Evolutionary conservation across 2,797 vertebrate species (phyloP), one percentile per base, ranked within the genome.

Genomic region (Buceros bicornis): DNA sequence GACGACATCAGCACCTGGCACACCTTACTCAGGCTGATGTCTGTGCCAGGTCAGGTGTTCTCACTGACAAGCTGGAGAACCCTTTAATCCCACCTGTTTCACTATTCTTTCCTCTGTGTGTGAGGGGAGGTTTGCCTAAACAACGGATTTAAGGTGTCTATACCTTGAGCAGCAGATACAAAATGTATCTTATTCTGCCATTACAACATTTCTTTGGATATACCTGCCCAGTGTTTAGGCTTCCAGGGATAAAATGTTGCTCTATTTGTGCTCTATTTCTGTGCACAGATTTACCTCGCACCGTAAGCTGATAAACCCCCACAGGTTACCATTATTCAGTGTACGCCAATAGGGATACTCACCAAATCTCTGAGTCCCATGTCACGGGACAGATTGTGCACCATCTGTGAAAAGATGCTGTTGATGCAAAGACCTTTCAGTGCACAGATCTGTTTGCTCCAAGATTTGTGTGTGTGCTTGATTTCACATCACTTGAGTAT

Each of bases 361-460:
- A 31, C 43, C n/a, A 51, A 57, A 56, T 57, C 37, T 22, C 33
- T 53, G 17, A 43, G 26, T 71, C 14, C 14, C 5, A 0, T 13
- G 48, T 43, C 43, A 10, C 0, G 1, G 35, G 45, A 20, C 20
- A 62, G 48, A 53, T 9, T 0, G 1, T 3, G 11, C 19, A 9
- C 17, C 25, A 50, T 2, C 2, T 64, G 33, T 42, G 45, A 45
- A 76, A 89, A n/a, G 31, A n/a, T 53, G 11, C 7, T 21, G 4
- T 10, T 83, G 13, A 37, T 86, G 54, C n/a, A 25, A 92, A 82
- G 65, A 79, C 21, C 13, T 76, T 62, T 28, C 42, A 74, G 19
- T 6, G 6, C 29, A 33, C 14, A 31, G 21, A 35, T 29, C 35
- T 33, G 6, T 35, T 88, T 54, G 17, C 51, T 76, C 37, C 73